phyloP scores from a whole-genome alignment of 2,888 invertebrate species.

The Chironomus tentans region DNA sequence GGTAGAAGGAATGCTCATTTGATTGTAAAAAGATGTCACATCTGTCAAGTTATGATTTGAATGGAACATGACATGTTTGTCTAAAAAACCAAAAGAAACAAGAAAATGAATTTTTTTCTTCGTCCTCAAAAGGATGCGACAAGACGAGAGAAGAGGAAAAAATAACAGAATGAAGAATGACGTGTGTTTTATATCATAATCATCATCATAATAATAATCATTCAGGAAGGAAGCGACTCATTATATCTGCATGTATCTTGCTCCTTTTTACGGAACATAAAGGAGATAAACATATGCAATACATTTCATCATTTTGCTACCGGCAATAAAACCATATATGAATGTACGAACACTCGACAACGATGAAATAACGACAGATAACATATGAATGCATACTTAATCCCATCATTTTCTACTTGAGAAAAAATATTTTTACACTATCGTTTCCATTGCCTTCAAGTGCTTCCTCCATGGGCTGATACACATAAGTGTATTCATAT shows the following conservation, averaged over 20 bases:
- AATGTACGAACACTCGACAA: neutral
- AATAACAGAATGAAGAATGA: too few species aligned
- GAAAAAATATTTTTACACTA: too few species aligned
- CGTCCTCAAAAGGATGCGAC: too few species aligned
- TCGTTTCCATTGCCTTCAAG: neutral
- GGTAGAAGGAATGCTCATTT: conserved; percentile 4
- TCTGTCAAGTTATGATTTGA: conserved; percentile 10
- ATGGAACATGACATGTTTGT: neutral
- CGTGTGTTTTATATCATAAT: too few species aligned
- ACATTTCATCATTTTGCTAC: neutral
- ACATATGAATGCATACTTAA: conserved; percentile 7
- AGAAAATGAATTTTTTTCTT: too few species aligned
- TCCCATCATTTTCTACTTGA: neutral
- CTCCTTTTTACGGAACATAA: too few species aligned
- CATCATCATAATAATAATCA: too few species aligned
- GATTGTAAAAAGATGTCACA: conserved; percentile 1
- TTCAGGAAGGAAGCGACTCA: neutral
- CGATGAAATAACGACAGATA: conserved; percentile 9
- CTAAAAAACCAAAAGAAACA: neutral
- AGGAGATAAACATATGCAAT: too few species aligned
- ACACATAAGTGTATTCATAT: neutral
- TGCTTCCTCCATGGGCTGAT: neutral
- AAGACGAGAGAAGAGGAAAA: too few species aligned
- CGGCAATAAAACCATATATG: neutral
- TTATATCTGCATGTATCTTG: neutral